A percentile compares a stretch with the other conserved stretches of the same genome.
These are phyloP conservation scores for Arge pagana DNA, from an alignment of 2,888 invertebrate genomes.

Conservation along the genomic window DNA sequence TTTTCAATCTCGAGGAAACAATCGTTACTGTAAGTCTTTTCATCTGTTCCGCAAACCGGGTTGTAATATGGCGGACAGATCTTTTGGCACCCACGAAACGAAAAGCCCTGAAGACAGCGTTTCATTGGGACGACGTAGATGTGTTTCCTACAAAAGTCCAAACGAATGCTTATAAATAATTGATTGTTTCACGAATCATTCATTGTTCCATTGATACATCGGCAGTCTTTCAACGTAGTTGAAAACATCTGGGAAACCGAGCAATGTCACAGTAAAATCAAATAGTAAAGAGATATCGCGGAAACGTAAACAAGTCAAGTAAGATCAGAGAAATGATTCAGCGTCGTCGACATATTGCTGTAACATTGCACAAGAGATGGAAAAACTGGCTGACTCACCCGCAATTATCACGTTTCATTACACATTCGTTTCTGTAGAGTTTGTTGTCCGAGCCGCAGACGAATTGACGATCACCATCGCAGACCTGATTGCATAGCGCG, in stretches of 20 bases:
- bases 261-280: too few species aligned
- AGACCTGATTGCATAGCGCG: constrained; percentile 78
- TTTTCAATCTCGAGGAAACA: constrained; percentile 92
- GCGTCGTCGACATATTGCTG: not conserved
- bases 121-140: constrained; percentile 90
- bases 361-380: too few species aligned
- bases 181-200: not conserved
- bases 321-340: not conserved
- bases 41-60: constrained; percentile 91
- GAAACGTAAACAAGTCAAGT: not conserved
- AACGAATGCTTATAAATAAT: not conserved
- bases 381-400: constrained; percentile 63
- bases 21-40: constrained; percentile 90
- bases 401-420: constrained; percentile 90
- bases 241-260: too few species aligned
- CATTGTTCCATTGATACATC: not conserved
- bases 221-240: too few species aligned
- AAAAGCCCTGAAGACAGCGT: constrained; percentile 81
- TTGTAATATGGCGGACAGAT: constrained; percentile 87
- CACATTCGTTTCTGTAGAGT: constrained; percentile 87
- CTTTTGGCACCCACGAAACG: constrained; percentile 84
- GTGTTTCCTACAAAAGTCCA: constrained; percentile 73
- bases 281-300: not conserved
- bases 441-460: constrained; percentile 90
- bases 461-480: constrained; percentile 75